Percentiles rank a stretch among this genome's conserved stretches.
Conservation (phyloP, 2,888 invertebrate genomes). For the Perithous albicinctus region DNA sequence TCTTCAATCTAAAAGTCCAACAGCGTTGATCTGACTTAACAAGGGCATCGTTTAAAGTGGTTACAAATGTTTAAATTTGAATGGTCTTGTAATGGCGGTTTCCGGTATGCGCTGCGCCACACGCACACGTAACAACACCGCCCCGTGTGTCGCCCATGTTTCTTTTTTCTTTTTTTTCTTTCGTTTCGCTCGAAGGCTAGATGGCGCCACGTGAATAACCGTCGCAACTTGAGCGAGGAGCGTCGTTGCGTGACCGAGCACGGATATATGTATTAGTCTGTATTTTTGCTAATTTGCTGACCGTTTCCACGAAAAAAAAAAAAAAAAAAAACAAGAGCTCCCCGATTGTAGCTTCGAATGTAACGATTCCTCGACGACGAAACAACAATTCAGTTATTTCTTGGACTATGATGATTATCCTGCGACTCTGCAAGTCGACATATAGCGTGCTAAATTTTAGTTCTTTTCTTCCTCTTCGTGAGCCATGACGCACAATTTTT, state of each 20-base stretch:
- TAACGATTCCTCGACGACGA: conserved; percentile 6
- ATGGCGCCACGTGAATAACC: conserved; percentile 59
- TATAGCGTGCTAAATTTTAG: not conserved
- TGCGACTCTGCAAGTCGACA: not conserved
- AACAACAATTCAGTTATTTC: conserved; percentile 15
- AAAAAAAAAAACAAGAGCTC: not conserved
- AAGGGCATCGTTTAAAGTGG: conserved; percentile 44
- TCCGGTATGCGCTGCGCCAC: conserved; percentile 54
- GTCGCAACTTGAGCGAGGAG: not conserved
- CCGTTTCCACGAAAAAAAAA: conserved; percentile 14
- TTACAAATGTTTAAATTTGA: conserved; percentile 67
- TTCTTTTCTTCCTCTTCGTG: not conserved
- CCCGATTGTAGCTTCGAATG: not conserved
- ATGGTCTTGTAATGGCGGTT: conserved; percentile 60
- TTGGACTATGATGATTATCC: conserved; percentile 6
- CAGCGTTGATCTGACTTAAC: conserved; percentile 57
- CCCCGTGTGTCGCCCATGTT: conserved; percentile 55
- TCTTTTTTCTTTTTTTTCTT: no score
- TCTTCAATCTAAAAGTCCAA: conserved; percentile 52
- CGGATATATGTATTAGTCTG: not conserved
- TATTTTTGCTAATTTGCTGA: not conserved
- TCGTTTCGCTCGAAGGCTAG: conserved; percentile 27
- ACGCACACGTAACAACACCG: conserved; percentile 12
- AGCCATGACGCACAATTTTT: not conserved
- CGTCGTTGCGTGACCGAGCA: conserved; percentile 31